These are phyloP conservation scores for Cephus pulcher DNA, from an alignment of 2,888 invertebrate species.

Conservation along the genomic window DNA sequence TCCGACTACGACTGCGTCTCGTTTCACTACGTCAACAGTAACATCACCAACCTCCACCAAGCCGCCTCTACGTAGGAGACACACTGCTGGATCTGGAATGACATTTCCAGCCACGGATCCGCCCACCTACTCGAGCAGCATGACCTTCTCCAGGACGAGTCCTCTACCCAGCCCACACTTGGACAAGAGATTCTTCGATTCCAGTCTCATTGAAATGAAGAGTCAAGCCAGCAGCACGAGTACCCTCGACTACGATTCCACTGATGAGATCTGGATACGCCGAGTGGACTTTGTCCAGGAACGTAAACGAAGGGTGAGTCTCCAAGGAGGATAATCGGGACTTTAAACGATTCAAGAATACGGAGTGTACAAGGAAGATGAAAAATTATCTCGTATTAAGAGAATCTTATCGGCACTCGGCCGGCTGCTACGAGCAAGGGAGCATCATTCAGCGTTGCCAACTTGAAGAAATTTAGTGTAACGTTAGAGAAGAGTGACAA, in stretches of 20 bases:
- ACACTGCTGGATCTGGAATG: slow-evolving; percentile 62
- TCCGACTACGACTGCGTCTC: slow-evolving; percentile 39
- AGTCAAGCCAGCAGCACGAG: slow-evolving; percentile 75
- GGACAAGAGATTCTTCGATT: slow-evolving; percentile 85
- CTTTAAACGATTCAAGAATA: not conserved
- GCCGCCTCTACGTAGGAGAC: slow-evolving; percentile 56
- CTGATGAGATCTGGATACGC: slow-evolving; percentile 80
- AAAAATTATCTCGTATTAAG: not conserved
- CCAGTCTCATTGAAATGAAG: slow-evolving; percentile 84
- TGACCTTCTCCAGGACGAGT: slow-evolving; percentile 64
- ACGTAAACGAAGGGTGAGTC: slow-evolving; percentile 70
- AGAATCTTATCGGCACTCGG: not conserved
- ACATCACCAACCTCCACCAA: slow-evolving; percentile 59
- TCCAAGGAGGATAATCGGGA: not conserved
- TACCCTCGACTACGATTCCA: slow-evolving; percentile 70
- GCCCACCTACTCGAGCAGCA: slow-evolving; percentile 60
- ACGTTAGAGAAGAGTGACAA: not conserved
- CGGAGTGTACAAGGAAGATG: not conserved
- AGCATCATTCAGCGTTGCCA: not conserved
- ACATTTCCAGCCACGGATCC: slow-evolving; percentile 63
- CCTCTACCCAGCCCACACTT: slow-evolving; percentile 75
- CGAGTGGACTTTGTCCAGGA: slow-evolving; percentile 68
- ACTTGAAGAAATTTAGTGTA: not conserved
- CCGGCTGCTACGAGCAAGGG: not conserved
- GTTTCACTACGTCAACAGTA: slow-evolving; percentile 56